Conservation (phyloP, 2,888 invertebrate species). For the Chrysodeixis includens region DNA sequence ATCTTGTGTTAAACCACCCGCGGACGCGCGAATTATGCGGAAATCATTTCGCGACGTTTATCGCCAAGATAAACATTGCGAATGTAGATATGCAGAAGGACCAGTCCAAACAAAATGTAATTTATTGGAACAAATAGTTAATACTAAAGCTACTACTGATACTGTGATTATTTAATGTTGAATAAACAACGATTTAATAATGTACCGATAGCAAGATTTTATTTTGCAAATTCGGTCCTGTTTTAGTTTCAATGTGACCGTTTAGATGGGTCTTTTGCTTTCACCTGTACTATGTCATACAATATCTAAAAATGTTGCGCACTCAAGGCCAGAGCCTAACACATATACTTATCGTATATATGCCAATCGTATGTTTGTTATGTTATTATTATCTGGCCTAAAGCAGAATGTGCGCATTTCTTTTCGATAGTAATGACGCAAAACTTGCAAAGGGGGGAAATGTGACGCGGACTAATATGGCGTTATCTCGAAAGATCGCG, state of each 20-base stretch:
- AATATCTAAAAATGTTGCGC: background rate
- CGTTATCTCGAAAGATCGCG: background rate
- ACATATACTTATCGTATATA: background rate
- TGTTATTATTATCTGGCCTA: background rate
- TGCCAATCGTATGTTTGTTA: background rate
- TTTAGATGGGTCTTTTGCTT: background rate
- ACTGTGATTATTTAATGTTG: background rate
- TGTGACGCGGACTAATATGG: background rate
- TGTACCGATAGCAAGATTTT: too few species aligned
- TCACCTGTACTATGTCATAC: background rate
- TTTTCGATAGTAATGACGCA: constrained; percentile 10
- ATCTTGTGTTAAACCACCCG: background rate
- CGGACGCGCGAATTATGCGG: background rate
- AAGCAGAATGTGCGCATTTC: constrained; percentile 7
- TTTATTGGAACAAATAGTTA: background rate
- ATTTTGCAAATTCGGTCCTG: background rate
- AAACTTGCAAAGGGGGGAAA: background rate
- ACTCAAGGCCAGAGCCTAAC: constrained; percentile 12
- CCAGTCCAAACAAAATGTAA: background rate
- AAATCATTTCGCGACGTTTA: constrained; percentile 3
- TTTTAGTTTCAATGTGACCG: background rate
- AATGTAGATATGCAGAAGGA: constrained; percentile 7
- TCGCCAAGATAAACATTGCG: background rate
- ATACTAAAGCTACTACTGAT: too few species aligned
- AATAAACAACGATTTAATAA: background rate